These are phyloP conservation scores for Diabrotica undecimpunctata DNA, from an alignment of 1,140 invertebrate genomes.

Conservation along the genomic window DNA sequence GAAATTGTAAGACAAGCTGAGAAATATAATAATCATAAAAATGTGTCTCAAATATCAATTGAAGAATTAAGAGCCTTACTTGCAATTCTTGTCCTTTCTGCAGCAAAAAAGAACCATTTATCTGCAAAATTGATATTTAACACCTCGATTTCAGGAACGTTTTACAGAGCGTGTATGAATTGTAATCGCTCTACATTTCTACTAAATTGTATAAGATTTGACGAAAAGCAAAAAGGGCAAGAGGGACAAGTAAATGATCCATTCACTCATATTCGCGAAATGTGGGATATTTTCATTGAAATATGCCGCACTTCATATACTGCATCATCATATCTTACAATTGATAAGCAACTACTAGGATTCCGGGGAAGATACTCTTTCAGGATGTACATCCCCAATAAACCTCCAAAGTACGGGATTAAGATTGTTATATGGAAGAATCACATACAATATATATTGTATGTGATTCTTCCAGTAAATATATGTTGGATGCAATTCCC, in stretches of 20 bases:
- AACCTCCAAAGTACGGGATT: constrained; percentile 51
- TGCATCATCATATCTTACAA: constrained; percentile 27
- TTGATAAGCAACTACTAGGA: constrained; percentile 44
- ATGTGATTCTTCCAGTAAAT: too few relatives aligned
- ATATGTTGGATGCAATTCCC: not conserved
- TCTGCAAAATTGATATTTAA: too few relatives aligned
- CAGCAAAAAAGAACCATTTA: too few relatives aligned
- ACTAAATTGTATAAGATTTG: too few relatives aligned
- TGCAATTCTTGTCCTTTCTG: too few relatives aligned
- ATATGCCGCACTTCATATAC: constrained; percentile 27
- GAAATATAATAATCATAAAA: not conserved
- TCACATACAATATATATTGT: constrained; percentile 24
- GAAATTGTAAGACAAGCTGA: not conserved
- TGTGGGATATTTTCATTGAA: constrained; percentile 37
- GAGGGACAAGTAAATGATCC: too few relatives aligned
- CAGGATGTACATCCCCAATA: constrained; percentile 46
- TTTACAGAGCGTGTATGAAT: too few relatives aligned
- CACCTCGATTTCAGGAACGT: too few relatives aligned
- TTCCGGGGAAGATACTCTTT: constrained; percentile 44
- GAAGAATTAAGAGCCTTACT: too few relatives aligned
- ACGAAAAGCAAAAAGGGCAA: too few relatives aligned
- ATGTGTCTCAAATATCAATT: too few relatives aligned
- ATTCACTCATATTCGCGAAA: too few relatives aligned
- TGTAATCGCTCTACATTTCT: not conserved
- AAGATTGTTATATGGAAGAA: constrained; percentile 40